Base-by-base conservation (phyloP, 2,797 vertebrate species). In the Pampus argenteus region DNA sequence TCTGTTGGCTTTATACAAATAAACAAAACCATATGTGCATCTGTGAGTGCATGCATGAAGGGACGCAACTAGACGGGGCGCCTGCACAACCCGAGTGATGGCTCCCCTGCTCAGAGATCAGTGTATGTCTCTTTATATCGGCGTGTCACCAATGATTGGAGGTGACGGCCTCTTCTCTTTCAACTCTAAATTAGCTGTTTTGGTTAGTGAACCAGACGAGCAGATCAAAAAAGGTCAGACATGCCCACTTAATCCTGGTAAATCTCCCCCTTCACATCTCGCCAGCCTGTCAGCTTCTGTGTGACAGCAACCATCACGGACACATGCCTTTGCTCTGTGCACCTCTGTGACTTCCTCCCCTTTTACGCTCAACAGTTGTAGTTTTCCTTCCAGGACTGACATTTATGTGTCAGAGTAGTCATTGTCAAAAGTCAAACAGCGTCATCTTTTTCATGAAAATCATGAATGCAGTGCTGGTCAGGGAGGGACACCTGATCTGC, bases 151-250 rank as follows among this genome's bases (percentile, higher is more conserved):
- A 64, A 9, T 74, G 83, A 91, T 88, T 82, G 85, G 79, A 82
- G 85, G 64, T 4, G 78, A 84, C 45, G 60, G 86, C 76, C 86
- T 85, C 78, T 17, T 78, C 81, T 85, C 90, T 91, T 93, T 90
- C 89, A 92, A 91, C 89, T 91, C 80, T 31, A 91, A 90, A 93
- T 93, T 91, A 91, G 91, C 90, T 72, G 88, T 88, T 92, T 93
- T 88, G 91, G 79, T 92, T 91, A 78, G 89, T 74, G 78, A 90
- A 87, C 78, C 90, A 90, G 89, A 88, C 72, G 61, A 59, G 71
- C 81, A 79, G 91, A 93, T 92, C 90, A 92, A 89, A 93, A 93
- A 90, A 91, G 91, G 90, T 93, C 90, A 90, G 88, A 92, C 87
- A 88, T 91, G 87, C 89, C 90, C 91, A 90, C 86, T 89, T 93